Percentiles rank a stretch among this genome's conserved stretches.
Evolutionary conservation across 2,888 invertebrate species (phyloP).

Genomic region (Pachycephus smyrnensis): DNA sequence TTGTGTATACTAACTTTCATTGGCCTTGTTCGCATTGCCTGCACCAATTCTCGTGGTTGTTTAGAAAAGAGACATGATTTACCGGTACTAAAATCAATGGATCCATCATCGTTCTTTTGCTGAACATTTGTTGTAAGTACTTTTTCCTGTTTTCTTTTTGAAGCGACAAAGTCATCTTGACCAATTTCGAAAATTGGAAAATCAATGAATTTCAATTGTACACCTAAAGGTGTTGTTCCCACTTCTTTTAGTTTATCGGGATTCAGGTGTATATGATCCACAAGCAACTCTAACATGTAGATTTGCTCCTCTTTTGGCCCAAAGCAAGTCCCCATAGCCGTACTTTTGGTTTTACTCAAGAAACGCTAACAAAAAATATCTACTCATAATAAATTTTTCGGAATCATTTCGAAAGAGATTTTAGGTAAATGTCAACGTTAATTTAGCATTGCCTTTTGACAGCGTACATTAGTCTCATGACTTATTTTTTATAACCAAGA

Average conservation of each 20-base stretch:
- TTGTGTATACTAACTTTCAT: constrained; percentile 36
- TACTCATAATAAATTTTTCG: constrained; percentile 1
- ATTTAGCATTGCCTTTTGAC: too few relatives aligned
- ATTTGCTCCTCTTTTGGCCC: constrained; percentile 37
- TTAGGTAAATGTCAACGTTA: too few relatives aligned
- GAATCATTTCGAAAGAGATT: too few relatives aligned
- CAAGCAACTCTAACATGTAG: constrained; percentile 46
- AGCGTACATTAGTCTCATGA: too few relatives aligned
- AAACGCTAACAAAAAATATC: neutral
- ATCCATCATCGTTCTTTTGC: constrained; percentile 9
- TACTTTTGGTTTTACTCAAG: neutral
- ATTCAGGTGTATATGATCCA: constrained; percentile 36
- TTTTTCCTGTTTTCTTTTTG: constrained; percentile 24
- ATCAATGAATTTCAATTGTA: constrained; percentile 43
- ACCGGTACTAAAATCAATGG: constrained; percentile 38
- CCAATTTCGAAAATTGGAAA: constrained; percentile 46
- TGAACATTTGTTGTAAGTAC: neutral
- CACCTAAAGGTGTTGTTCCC: constrained; percentile 29
- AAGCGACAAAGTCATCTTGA: constrained; percentile 39
- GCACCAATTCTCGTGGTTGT: constrained; percentile 34
- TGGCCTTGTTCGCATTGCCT: constrained; percentile 33
- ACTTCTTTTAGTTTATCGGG: constrained; percentile 30
- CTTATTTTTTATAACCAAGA: neutral
- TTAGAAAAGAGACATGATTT: constrained; percentile 45
- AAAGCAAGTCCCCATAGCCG: constrained; percentile 4